Conservation (phyloP, 2,888 invertebrate genomes). For the Xylocampa areola region DNA sequence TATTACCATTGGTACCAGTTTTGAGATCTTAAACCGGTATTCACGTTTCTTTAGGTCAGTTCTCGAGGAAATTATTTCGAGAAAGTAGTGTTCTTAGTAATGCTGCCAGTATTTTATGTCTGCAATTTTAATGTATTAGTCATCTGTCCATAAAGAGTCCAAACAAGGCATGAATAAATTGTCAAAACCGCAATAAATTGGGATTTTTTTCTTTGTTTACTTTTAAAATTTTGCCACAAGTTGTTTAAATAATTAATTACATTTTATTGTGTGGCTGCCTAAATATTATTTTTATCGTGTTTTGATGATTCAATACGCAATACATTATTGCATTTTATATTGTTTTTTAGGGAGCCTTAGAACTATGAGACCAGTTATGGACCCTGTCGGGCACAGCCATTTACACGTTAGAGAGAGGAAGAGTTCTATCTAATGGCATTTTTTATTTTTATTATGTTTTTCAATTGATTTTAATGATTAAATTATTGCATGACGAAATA, state of each 20-base stretch:
- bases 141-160: slow-evolving; percentile 19
- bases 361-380: no score
- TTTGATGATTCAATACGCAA: background rate
- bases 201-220: slow-evolving; percentile 5
- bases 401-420: no score
- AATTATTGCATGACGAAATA: no score
- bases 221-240: slow-evolving; percentile 25
- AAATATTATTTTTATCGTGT: background rate
- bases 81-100: slow-evolving; percentile 40
- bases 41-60: slow-evolving; percentile 14
- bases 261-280: slow-evolving; percentile 23
- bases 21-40: slow-evolving; percentile 16
- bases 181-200: slow-evolving; percentile 9
- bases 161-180: slow-evolving; percentile 9
- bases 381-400: no score
- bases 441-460: no score
- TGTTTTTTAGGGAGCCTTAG: no score
- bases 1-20: background rate
- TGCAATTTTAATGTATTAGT: slow-evolving; percentile 9
- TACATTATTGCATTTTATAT: no score
- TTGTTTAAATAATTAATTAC: background rate
- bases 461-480: no score
- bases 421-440: no score
- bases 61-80: slow-evolving; percentile 1
- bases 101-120: background rate